A percentile compares a stretch with the other conserved stretches of the same genome.
Conservation (phyloP, 2,888 invertebrate species). For the Meiosimyza platycephala region DNA sequence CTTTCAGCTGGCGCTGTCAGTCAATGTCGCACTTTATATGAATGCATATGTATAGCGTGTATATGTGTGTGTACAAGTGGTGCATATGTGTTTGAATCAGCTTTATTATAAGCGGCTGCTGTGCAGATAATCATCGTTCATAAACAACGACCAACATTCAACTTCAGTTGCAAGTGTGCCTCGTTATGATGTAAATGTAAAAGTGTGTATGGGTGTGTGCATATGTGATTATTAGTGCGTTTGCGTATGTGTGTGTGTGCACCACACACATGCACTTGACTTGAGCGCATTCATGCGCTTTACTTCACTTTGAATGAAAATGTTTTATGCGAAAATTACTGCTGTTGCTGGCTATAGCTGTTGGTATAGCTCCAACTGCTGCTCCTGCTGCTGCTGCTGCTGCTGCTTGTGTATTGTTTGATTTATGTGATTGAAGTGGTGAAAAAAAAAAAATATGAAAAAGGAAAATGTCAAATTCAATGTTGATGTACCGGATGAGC, state of each 20-base stretch:
- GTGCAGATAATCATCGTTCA: conserved; percentile 36
- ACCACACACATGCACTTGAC: conserved; percentile 31
- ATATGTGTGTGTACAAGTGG: neutral
- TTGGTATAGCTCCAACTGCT: neutral
- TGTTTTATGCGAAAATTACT: conserved; percentile 30
- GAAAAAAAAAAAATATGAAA: too few relatives aligned
- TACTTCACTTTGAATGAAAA: conserved; percentile 25
- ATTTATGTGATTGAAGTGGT: conserved; percentile 28
- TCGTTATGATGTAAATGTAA: neutral
- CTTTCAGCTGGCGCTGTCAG: conserved; percentile 26
- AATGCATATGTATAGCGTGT: neutral
- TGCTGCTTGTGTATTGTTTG: conserved; percentile 24
- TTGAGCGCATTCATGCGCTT: conserved; percentile 3
- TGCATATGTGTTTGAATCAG: conserved; percentile 16
- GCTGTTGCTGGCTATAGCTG: neutral
- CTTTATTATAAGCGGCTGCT: conserved; percentile 34
- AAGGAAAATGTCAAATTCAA: conserved; percentile 34
- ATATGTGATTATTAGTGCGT: neutral
- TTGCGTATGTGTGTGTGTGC: conserved; percentile 7
- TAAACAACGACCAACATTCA: conserved; percentile 18
- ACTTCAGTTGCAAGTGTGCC: conserved; percentile 23
- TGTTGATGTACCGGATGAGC: conserved; percentile 24
- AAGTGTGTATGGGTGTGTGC: neutral
- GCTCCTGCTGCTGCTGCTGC: conserved; percentile 11
- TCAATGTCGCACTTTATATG: neutral